Percentiles rank a stretch among this genome's conserved stretches.
Evolutionary conservation across 2,797 vertebrate species (phyloP).

Genomic region (Coluber constrictor): DNA sequence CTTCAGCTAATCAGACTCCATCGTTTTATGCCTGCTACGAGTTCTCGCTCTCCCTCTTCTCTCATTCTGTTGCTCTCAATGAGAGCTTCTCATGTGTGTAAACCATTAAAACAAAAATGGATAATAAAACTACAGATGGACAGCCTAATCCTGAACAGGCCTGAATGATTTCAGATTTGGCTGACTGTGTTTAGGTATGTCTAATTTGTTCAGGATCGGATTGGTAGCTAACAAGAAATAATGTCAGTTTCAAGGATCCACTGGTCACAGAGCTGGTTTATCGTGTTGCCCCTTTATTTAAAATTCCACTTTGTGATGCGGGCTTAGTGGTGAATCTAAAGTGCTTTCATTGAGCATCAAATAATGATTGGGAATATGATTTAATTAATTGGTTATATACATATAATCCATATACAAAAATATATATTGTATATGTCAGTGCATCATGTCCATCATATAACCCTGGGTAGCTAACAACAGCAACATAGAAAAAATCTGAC

Average conservation of each 20-base stretch:
- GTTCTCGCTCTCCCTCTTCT: constrained; percentile 40
- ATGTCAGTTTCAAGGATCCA: background rate
- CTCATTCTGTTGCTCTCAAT: constrained; percentile 58
- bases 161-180: constrained; percentile 13
- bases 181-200: constrained; percentile 22
- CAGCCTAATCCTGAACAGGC: constrained; percentile 47
- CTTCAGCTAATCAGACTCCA: constrained; percentile 70
- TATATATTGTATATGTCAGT: background rate
- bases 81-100: constrained; percentile 70
- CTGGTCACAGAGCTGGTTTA: background rate
- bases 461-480: background rate
- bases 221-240: background rate
- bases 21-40: constrained; percentile 65
- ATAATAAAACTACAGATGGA: constrained; percentile 69
- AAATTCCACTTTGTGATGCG: background rate
- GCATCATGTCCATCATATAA: background rate
- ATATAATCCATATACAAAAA: background rate
- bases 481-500: background rate
- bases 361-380: background rate
- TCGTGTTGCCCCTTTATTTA: background rate
- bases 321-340: background rate
- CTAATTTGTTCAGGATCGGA: constrained; percentile 4
- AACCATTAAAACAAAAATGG: constrained; percentile 70
- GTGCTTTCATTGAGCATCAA: background rate
- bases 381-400: background rate